Conservation (phyloP, 1,140 invertebrate species). For the Vanessa tameamea region DNA sequence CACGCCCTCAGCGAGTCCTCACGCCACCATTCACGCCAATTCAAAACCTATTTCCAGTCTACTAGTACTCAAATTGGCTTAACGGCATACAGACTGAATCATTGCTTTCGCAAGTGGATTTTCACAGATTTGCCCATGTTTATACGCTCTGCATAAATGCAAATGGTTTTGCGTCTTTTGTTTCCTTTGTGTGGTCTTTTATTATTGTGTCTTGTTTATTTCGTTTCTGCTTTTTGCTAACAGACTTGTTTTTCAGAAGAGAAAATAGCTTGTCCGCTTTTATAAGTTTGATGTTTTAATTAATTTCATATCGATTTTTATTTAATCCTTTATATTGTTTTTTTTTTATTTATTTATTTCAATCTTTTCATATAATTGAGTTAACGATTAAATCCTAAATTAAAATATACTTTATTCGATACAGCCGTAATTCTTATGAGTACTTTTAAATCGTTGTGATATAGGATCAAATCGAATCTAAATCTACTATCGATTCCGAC, state of each 20-base stretch:
- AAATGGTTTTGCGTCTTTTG: slow-evolving; percentile 11
- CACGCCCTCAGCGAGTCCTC: slow-evolving; percentile 1
- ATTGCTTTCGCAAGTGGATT: slow-evolving; percentile 14
- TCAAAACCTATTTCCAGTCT: slow-evolving; percentile 11
- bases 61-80: background rate
- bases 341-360: no score
- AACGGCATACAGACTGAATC: background rate
- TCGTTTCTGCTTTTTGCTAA: background rate
- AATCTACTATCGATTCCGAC: no score
- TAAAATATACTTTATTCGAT: no score
- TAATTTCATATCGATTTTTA: background rate
- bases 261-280: background rate
- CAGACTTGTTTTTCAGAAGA: background rate
- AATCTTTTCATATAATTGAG: no score
- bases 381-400: no score
- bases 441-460: no score
- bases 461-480: no score
- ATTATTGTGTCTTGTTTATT: background rate
- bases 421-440: no score
- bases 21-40: background rate
- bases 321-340: no score
- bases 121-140: slow-evolving; percentile 17
- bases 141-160: slow-evolving; percentile 23
- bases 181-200: slow-evolving; percentile 12
- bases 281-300: background rate